Evolutionary conservation across 2,888 invertebrate genomes (phyloP).

Genomic region (Sminthurides aquaticus): DNA sequence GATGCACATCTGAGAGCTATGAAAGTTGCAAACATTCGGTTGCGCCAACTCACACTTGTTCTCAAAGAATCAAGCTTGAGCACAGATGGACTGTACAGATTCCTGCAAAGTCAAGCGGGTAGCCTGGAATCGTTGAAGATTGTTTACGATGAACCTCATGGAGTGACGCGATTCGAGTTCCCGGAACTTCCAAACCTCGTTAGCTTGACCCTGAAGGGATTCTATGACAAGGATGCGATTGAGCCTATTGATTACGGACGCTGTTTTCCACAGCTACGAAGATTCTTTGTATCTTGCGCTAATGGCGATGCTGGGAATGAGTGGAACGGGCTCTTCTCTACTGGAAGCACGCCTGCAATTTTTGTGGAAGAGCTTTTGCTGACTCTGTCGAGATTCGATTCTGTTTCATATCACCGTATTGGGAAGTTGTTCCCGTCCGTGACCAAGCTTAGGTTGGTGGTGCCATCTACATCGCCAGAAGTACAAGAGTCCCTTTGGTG

Average conservation of each 20-base stretch:
- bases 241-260: constrained; percentile 16
- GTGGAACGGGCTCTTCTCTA: constrained; percentile 16
- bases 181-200: background rate
- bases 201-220: constrained; percentile 14
- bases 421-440: constrained; percentile 15
- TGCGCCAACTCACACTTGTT: background rate
- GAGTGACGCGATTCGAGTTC: constrained; percentile 13
- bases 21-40: background rate
- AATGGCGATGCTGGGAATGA: constrained; percentile 15
- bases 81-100: constrained; percentile 5
- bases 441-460: constrained; percentile 11
- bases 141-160: constrained; percentile 16
- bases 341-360: background rate
- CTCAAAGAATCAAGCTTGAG: constrained; percentile 12
- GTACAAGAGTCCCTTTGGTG: constrained; percentile 19
- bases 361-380: constrained; percentile 10
- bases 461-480: constrained; percentile 11
- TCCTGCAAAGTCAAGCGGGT: constrained; percentile 11
- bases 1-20: constrained; percentile 7
- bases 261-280: constrained; percentile 7
- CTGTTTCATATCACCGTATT: constrained; percentile 12
- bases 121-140: constrained; percentile 12
- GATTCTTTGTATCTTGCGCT: constrained; percentile 12
- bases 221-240: constrained; percentile 6
- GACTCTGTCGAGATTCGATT: constrained; percentile 12